phyloP scores from a whole-genome alignment of 2,797 vertebrate genomes.

The Enteromius paludinosus region DNA sequence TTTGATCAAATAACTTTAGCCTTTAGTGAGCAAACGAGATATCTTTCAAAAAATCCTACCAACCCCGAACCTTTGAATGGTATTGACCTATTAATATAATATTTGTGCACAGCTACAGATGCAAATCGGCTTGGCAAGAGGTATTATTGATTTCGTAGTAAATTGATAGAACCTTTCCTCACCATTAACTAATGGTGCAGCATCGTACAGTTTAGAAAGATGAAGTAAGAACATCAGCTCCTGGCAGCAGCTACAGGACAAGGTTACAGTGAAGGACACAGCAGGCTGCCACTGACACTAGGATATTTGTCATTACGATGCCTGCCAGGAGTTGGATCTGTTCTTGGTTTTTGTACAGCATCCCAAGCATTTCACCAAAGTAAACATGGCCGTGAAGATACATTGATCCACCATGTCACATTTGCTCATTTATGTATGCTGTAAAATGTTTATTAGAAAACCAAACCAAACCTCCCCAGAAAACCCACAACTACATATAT shows the following conservation, averaged over 20 bases:
- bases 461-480: too few species aligned
- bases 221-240: background rate
- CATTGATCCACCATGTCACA: background rate
- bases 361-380: background rate
- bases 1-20: background rate
- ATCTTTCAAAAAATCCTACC: background rate
- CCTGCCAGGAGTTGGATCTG: slow-evolving; percentile 43
- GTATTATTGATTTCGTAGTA: background rate
- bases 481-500: too few species aligned
- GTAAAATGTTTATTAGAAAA: background rate
- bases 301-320: slow-evolving; percentile 45
- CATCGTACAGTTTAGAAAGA: background rate
- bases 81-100: background rate
- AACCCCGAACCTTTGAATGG: background rate
- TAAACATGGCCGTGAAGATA: slow-evolving; percentile 2
- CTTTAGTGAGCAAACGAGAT: background rate
- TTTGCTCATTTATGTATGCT: background rate
- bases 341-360: slow-evolving; percentile 35
- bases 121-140: background rate
- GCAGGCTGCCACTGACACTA: slow-evolving; percentile 42
- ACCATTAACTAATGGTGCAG: background rate
- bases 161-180: background rate
- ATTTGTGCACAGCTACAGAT: background rate
- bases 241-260: slow-evolving; percentile 20
- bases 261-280: slow-evolving; percentile 38